Evolutionary conservation across 1,140 invertebrate genomes (phyloP).

Genomic region (Calosoma granatense): DNA sequence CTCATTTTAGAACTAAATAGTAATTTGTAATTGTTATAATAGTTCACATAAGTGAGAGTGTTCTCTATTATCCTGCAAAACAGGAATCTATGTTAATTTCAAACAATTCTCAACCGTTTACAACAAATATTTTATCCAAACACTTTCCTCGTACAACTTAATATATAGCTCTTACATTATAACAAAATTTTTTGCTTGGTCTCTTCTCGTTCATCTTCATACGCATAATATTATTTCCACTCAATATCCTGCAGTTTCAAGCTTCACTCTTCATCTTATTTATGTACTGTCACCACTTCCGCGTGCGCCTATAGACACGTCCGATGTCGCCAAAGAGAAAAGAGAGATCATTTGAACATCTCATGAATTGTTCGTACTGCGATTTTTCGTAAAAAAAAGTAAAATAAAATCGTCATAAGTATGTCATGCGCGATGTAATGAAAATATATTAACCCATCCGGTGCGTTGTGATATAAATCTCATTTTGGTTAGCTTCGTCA

Average conservation of each 20-base stretch:
- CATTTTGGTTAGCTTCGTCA: constrained; percentile 1
- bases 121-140: too few species aligned
- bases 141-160: too few species aligned
- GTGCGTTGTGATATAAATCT: not conserved
- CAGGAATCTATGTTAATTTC: too few species aligned
- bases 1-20: too few species aligned
- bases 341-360: not conserved
- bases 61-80: too few species aligned
- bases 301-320: not conserved
- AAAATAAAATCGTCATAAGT: not conserved
- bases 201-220: not conserved
- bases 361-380: too few species aligned
- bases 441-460: not conserved
- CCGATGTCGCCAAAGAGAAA: not conserved
- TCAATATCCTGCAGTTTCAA: not conserved
- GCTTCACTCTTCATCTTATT: not conserved
- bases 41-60: too few species aligned
- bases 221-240: not conserved
- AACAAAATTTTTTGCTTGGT: not conserved
- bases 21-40: too few species aligned
- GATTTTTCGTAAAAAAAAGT: too few species aligned
- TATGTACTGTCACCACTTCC: not conserved
- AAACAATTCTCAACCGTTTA: too few species aligned
- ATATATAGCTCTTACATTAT: too few species aligned
- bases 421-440: not conserved